Evolutionary conservation across 2,797 vertebrate genomes (phyloP), one percentile per base, ranked within the genome.

Genomic region (Hemitrygon akajei): DNA sequence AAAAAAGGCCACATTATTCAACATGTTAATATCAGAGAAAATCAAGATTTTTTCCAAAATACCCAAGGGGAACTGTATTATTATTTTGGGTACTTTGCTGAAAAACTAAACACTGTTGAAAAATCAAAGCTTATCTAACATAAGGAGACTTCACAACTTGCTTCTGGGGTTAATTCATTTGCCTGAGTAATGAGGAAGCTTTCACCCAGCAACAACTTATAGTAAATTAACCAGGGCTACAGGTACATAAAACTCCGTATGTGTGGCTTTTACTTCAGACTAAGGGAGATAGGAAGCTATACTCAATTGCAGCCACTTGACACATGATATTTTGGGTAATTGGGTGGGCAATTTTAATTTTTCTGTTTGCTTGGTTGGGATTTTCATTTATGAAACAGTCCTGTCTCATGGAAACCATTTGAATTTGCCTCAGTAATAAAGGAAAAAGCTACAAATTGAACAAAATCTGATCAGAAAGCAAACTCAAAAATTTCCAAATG

Each of bases 391-490:
- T 75, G 25, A 75, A 27, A 7, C 69, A 27, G 40, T 93, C 47
- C 30, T 6, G 11, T 93, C 27, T 76, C 91, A 76, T 93, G 71
- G 91, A 93, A 93, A 93, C 91, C 71, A 75, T 93, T 75, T 56
- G 18, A 7, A 56, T 47, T 73, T 75, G 91, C 25, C 91, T 92
- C 37, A 30, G 91, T 47, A 93, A 93, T 75, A 60, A 81, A 89
- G 66, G 66, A 2, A 63, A 89, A 89, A 37, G 34, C 69, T 93
- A 93, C 71, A 93, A 93, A 75, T 75, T 93, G 91, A 93, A 56
- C 91, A 93, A 93, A 75, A 93, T 93, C 27, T 75, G 91, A 93
- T 93, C 25, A 27, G 91, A 93, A 93, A 93, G 71, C 47, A 93
- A 93, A 93, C 40, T 75, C 25, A 25, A 40, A 22, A 56, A 75